Base-by-base conservation (phyloP, 1,140 invertebrate genomes). In the Tetramorium parvispinum region DNA sequence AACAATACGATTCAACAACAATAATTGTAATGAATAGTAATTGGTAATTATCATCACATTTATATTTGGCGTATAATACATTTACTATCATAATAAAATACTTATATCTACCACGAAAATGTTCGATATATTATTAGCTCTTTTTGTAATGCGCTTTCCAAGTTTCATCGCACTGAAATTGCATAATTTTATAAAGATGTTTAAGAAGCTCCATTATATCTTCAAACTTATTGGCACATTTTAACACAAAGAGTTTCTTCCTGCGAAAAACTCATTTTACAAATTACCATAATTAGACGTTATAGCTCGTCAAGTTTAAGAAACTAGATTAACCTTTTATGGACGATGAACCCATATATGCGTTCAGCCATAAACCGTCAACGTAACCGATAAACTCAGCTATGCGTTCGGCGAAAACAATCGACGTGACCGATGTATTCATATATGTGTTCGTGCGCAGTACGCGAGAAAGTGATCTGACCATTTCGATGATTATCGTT, bases 221-320 rank as follows among this genome's bases (percentile, higher is more conserved):
- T 8, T 51, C 11, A 43, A 55, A 57, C 8, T 81, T 27, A 40
- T 49, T 18, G 16, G 37, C 32, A 21, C 43, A 81, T 6, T 70
- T 55, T 16, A 55, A 55, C 18, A 8, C 8, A 40, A 43, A 16
- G 18, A 59, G 40, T 61, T 77, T 85, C 27, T 51, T 18, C 37
- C n/a, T 18, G 4, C 24, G 2, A 51, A 16, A 53, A 40, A 85
- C 13, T 61, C 82, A 83, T n/a, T n/a, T n/a, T n/a, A n/a, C n/a
- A n/a, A n/a, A 92, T 93, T 92, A 92, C 85, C 77, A 87, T 91
- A 91, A 93, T 91, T 92, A 92, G 88, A 37, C 81, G 75, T 59
- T 82, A 79, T 91, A 92, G 91, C 81, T 86, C 78, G 49, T 40
- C 83, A 85, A 70, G 85, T 81, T 63, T 82, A 65, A 90, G 55